Conservation (phyloP, 1,140 invertebrate genomes). For the Atopsyche davidsoni region DNA sequence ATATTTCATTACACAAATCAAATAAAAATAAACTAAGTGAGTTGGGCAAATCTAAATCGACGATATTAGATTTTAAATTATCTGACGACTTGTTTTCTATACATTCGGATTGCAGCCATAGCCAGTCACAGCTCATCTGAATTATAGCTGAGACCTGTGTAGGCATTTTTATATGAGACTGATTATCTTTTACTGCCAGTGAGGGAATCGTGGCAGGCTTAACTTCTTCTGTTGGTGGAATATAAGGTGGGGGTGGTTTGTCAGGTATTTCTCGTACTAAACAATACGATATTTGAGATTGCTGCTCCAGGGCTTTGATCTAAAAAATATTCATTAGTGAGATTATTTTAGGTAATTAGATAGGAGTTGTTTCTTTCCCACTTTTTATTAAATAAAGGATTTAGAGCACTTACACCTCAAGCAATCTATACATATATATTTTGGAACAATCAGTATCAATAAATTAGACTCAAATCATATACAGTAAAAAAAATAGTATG, state of each 20-base stretch:
- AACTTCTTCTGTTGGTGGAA: slow-evolving; percentile 21
- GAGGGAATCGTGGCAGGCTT: neutral
- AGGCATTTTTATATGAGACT: too few relatives aligned
- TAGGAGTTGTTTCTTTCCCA: too few relatives aligned
- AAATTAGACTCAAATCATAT: too few relatives aligned
- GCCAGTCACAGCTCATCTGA: slow-evolving; percentile 6
- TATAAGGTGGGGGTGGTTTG: slow-evolving; percentile 27
- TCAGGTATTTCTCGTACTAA: slow-evolving; percentile 27
- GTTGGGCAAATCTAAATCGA: neutral
- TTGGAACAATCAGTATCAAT: too few relatives aligned
- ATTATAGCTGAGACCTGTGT: neutral
- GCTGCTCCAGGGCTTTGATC: slow-evolving; percentile 27
- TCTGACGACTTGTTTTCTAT: neutral
- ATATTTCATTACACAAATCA: slow-evolving; percentile 24
- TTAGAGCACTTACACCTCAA: neutral
- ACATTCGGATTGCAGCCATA: slow-evolving; percentile 3
- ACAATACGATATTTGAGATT: slow-evolving; percentile 23
- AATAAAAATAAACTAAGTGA: slow-evolving; percentile 11
- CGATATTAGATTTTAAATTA: slow-evolving; percentile 2
- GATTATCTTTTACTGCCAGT: slow-evolving; percentile 9
- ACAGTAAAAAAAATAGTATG: too few relatives aligned
- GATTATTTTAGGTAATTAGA: neutral
- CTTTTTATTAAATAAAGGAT: too few relatives aligned
- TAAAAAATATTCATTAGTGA: slow-evolving; percentile 11
- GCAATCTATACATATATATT: neutral